These are phyloP conservation scores for Morinoia aosen DNA, from an alignment of 2,888 invertebrate species.

Conservation along the genomic window DNA sequence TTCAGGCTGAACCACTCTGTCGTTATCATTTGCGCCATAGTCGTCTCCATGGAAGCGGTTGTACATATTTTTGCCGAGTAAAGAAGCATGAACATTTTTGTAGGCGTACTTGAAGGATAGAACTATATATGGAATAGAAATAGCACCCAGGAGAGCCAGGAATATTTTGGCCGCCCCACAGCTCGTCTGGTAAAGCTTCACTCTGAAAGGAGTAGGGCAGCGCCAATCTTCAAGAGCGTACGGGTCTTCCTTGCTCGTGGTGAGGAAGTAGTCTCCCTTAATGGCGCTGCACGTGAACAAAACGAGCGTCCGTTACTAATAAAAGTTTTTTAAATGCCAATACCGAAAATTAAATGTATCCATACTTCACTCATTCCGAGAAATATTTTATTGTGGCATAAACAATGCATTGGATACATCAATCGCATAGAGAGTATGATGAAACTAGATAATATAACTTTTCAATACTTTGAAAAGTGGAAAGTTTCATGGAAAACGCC, in stretches of 20 bases:
- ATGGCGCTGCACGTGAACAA: constrained; percentile 36
- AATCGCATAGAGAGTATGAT: background rate
- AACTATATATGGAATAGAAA: background rate
- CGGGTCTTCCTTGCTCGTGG: background rate
- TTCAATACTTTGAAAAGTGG: background rate
- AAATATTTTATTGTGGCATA: background rate
- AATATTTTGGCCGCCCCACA: background rate
- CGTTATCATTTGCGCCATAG: background rate
- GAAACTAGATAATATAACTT: background rate
- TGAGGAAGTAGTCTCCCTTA: constrained; percentile 15
- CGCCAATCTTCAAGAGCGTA: constrained; percentile 46
- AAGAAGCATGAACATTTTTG: background rate
- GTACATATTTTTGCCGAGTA: background rate
- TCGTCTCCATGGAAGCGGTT: background rate
- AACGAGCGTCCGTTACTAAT: background rate
- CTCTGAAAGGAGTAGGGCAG: constrained; percentile 1
- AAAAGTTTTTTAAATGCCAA: background rate
- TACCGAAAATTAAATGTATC: background rate
- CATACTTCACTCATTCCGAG: background rate
- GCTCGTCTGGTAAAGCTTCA: background rate
- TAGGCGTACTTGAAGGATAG: background rate
- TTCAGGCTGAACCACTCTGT: background rate
- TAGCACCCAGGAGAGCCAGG: background rate
- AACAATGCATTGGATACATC: background rate
- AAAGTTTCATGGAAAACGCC: background rate